Evolutionary conservation across 2,113 vertebrate species (phyloP).

Genomic region (Nicator chloris): DNA sequence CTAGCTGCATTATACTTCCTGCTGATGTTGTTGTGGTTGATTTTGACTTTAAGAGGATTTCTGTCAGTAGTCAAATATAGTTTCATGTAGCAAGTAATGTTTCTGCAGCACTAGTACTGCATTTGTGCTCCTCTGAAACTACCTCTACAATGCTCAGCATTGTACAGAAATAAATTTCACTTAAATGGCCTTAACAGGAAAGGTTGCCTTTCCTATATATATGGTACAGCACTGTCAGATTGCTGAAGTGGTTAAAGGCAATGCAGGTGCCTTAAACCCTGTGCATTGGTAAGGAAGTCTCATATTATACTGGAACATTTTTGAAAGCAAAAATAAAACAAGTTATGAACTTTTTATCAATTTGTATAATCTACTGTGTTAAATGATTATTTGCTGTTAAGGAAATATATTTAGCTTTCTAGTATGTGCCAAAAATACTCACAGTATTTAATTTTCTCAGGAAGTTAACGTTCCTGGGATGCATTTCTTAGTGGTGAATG

Average conservation of each 20-base stretch:
- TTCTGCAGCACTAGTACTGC: background rate
- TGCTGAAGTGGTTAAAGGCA: background rate
- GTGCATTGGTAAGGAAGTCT: background rate
- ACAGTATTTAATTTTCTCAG: background rate
- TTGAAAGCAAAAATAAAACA: background rate
- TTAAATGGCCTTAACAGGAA: background rate
- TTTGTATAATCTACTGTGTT: background rate
- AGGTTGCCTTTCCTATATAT: background rate
- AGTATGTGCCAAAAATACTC: background rate
- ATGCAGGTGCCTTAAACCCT: background rate
- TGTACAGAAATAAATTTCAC: background rate
- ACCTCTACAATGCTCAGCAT: background rate
- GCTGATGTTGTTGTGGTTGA: background rate
- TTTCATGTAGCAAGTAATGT: background rate
- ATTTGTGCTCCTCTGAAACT: background rate
- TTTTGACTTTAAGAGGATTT: background rate
- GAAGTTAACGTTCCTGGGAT: background rate
- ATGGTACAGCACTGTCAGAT: background rate
- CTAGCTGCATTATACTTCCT: background rate
- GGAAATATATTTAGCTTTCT: background rate
- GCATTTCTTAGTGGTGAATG: background rate
- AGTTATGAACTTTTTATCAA: background rate
- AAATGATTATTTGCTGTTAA: background rate
- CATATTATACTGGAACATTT: background rate
- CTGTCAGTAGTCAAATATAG: background rate